A percentile compares a stretch with the other conserved stretches of the same genome.
Evolutionary conservation across 2,888 invertebrate genomes (phyloP).

Genomic region (Oligia latruncula): DNA sequence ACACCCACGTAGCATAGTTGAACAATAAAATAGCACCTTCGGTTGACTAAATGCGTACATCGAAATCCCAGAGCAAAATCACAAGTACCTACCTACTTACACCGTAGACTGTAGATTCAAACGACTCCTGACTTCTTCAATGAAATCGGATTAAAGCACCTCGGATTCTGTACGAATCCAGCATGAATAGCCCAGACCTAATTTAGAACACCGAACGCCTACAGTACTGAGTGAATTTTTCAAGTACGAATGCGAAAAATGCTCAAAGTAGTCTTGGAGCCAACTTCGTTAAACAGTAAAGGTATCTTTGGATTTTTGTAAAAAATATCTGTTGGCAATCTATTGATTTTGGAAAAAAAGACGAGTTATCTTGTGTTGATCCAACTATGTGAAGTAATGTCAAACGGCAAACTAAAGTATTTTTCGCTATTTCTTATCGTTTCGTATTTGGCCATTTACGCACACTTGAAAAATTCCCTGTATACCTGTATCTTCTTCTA

Average conservation of each 20-base stretch:
- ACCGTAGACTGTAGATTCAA: constrained; percentile 25
- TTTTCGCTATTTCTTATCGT: background rate
- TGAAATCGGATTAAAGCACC: constrained; percentile 33
- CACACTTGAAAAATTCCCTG: background rate
- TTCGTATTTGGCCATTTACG: background rate
- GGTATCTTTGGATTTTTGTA: background rate
- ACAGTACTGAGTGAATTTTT: background rate
- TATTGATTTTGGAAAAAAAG: background rate
- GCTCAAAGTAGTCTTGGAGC: background rate
- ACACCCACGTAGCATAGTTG: background rate
- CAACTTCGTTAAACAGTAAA: background rate
- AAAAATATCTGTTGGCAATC: background rate
- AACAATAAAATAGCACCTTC: background rate
- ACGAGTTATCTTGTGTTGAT: background rate
- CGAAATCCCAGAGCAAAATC: background rate
- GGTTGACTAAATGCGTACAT: constrained; percentile 8
- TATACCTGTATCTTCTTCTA: background rate
- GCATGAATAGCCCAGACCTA: constrained; percentile 43
- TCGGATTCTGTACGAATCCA: constrained; percentile 9
- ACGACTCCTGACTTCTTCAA: constrained; percentile 23
- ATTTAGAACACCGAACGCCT: constrained; percentile 28
- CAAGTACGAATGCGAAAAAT: background rate
- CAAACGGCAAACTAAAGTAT: background rate
- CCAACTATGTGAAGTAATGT: background rate
- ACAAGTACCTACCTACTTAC: background rate